Evolutionary conservation across 2,888 invertebrate genomes (phyloP).

Genomic region (Athalia circularis): DNA sequence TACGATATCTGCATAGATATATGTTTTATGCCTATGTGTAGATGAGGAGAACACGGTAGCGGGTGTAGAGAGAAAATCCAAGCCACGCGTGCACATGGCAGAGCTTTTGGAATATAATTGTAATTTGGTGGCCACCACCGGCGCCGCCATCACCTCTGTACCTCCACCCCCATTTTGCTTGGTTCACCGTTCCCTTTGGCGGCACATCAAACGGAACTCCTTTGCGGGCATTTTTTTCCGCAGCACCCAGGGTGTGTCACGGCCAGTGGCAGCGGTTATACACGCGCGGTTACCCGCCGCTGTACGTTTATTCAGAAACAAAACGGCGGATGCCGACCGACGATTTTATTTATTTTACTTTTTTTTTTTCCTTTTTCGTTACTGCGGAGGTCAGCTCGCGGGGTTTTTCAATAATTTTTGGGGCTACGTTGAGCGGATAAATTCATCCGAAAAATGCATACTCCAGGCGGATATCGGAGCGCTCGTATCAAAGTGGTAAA

Average conservation of each 20-base stretch:
- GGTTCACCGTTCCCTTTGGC: constrained; percentile 64
- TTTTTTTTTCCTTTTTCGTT: too few relatives aligned
- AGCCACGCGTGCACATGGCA: constrained; percentile 44
- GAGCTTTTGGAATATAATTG: constrained; percentile 59
- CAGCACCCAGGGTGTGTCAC: constrained; percentile 60
- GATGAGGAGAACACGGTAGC: neutral
- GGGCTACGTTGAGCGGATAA: too few relatives aligned
- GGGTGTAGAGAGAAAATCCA: constrained; percentile 3
- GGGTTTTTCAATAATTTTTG: too few relatives aligned
- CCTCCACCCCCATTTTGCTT: constrained; percentile 6
- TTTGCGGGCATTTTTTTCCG: constrained; percentile 59
- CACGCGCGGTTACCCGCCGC: constrained; percentile 51
- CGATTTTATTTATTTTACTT: too few relatives aligned
- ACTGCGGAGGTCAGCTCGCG: too few relatives aligned
- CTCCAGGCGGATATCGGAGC: too few relatives aligned
- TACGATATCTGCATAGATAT: neutral
- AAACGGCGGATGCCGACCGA: neutral
- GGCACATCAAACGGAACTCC: constrained; percentile 72
- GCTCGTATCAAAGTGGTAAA: too few relatives aligned
- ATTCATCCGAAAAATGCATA: too few relatives aligned
- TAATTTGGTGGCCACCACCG: constrained; percentile 53
- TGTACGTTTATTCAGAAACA: neutral
- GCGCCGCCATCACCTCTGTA: too few relatives aligned
- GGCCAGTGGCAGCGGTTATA: constrained; percentile 56
- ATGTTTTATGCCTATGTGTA: neutral